Evolutionary conservation across 2,113 vertebrate genomes (phyloP), one percentile per base, ranked within the genome.

Genomic region (Caranx ignobilis): DNA sequence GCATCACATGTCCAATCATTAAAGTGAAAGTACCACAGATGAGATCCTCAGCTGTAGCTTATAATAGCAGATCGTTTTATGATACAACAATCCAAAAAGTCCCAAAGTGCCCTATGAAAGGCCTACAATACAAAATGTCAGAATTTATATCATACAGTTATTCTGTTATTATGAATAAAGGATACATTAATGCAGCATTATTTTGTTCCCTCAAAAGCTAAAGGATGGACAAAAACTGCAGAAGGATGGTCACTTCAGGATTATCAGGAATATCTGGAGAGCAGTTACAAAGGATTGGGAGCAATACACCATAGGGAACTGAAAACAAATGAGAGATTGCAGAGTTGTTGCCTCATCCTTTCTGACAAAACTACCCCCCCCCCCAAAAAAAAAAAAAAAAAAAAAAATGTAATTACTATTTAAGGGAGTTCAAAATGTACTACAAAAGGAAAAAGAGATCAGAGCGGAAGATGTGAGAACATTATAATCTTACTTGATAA

Each of bases 401-500:
- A 13, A 57, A 68, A 85, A 48, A 56, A 6, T 60, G 21, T 71
- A 83, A 71, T 77, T 80, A 63, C 60, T 52, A 82, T 89, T 89
- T 74, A 83, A 69, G 56, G 61, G 9, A 66, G 43, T 76, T 77
- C 73, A 82, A 71, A 88, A 66, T 77, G 65, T 54, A 66, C 76
- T 68, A 79, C 79, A 87, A 83, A 87, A 87, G 68, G 39, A 76
- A 75, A 21, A 76, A 63, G 62, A 75, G 77, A 84, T 87, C 72
- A 82, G 69, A 82, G 73, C 39, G 41, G 13, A 78, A 77, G 65
- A 77, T 85, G 82, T 79, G 63, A 81, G 73, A 79, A 74, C 64
- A 39, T 68, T 77, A 62, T 41, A 71, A 68, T 77, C 79, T 66
- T 55, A 59, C 52, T 65, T 72, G 39, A 72, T 47, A 43, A 69